Evolutionary conservation across 2,888 invertebrate species (phyloP), one percentile per base, ranked within the genome.

Genomic region (Leptothorax acervorum): DNA sequence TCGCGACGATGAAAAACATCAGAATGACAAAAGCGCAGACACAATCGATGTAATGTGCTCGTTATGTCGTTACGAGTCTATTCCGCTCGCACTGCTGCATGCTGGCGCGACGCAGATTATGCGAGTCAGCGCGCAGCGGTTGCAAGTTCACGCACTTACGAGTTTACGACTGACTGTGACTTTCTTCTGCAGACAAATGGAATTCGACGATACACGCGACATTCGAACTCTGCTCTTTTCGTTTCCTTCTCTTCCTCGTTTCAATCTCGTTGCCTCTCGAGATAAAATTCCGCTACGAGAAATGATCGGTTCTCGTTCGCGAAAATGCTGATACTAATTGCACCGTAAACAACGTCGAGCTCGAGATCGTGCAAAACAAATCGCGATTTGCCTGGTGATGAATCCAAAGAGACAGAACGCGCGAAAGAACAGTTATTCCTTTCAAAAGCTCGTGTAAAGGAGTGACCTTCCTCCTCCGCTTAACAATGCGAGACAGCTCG

Each of bases 401-500:
- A 23, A 55, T 18, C 15, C 42, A 28, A 57, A 31, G 31, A 53
- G 35, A 28, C 53, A 35, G 55, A 9, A 66, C 65, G 66, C 9
- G 68, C 31, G 53, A 12, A 55, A 23, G n/a, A 55, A 76, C 55
- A 57, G 48, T 31, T 42, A 39, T 31, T 62, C 28, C 55, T 51
- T 60, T 68, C 15, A 39, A 60, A 60, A 45, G 31, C 18, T 12
- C 28, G 42, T 1, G 73, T 23, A 62, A 57, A 51, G n/a, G 35
- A 18, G 42, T 53, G 62, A 70, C 73, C 79, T 81, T 81, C 60
- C 60, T 71, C 8, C 12, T 71, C 6, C 60, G 79, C n/a, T 81
- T 51, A 60, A 81, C 73, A 81, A 81, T 73, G 73, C 79, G 73
- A 73, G 51, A 42, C 79, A 23, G 18, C 60, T 81, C 73, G 70